Percentiles rank a stretch among this genome's conserved stretches.
Conservation (phyloP, 2,797 vertebrate species). For the Fringilla coelebs region DNA sequence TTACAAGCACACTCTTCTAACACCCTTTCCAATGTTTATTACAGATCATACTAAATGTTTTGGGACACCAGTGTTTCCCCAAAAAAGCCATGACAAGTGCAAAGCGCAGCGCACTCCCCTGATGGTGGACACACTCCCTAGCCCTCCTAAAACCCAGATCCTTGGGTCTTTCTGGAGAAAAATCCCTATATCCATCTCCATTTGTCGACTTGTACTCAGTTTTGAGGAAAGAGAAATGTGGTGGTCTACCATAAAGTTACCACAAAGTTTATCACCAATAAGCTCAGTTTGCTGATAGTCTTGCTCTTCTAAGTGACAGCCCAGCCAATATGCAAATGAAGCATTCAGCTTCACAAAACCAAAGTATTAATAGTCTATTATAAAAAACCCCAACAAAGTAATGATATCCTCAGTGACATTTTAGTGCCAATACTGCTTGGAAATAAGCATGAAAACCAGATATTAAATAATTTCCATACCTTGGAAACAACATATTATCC, state of each 20-base stretch:
- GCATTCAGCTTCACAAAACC: not conserved
- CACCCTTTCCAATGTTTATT: not conserved
- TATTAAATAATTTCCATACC: not conserved
- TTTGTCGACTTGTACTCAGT: not conserved
- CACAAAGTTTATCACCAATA: not conserved
- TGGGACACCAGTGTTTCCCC: not conserved
- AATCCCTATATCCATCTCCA: not conserved
- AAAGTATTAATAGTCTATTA: not conserved
- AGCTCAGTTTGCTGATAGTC: not conserved
- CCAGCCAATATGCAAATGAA: not conserved
- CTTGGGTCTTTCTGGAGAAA: not conserved
- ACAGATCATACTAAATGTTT: not conserved
- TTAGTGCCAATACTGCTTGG: not conserved
- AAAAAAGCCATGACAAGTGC: not conserved
- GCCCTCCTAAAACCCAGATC: not conserved
- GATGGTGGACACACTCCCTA: not conserved
- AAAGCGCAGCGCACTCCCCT: fast-evolving
- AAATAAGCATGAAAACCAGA: not conserved
- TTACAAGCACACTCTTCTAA: not conserved
- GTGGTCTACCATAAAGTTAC: not conserved
- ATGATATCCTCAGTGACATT: not conserved
- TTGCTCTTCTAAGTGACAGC: not conserved
- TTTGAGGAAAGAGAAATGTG: not conserved
- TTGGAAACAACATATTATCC: not conserved
- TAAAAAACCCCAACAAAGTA: not conserved